Evolutionary conservation across 35 echinoderm and acorn worm species (phyloP).

Genomic region (Heliocidaris tuberculata): DNA sequence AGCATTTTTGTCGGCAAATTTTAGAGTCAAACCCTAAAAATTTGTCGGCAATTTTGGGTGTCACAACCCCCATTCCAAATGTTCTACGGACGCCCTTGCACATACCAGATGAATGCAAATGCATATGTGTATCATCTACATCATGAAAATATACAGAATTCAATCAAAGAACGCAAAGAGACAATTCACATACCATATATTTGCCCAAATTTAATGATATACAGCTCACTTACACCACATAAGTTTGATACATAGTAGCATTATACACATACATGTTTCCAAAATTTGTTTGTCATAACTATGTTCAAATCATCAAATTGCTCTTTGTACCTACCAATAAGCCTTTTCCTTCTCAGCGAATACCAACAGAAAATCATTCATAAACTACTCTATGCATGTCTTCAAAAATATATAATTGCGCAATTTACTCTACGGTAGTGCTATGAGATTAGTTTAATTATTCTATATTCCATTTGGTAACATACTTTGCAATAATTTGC

Average conservation of each 20-base stretch:
- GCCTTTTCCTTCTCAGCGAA: neutral
- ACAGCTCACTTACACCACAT: slow-evolving; percentile 36
- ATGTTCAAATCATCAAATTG: slow-evolving; percentile 22
- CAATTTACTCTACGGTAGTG: neutral
- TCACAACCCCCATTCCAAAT: too few species aligned
- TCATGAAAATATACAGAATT: neutral
- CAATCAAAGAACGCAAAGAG: neutral
- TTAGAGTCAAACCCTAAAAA: too few species aligned
- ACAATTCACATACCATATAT: slow-evolving; percentile 3
- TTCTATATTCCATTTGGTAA: slow-evolving; percentile 13
- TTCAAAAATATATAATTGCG: slow-evolving; percentile 28
- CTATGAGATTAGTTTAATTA: neutral
- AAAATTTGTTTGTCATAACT: slow-evolving; percentile 23
- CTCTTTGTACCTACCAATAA: slow-evolving; percentile 4
- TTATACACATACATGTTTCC: slow-evolving; percentile 16
- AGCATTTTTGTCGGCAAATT: too few species aligned
- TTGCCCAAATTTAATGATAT: slow-evolving; percentile 49
- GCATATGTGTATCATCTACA: too few species aligned
- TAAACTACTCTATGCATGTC: slow-evolving; percentile 37
- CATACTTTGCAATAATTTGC: neutral
- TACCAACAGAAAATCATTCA: neutral
- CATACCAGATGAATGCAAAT: too few species aligned
- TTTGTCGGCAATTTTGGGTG: too few species aligned
- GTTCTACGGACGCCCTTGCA: too few species aligned
- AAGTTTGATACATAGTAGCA: slow-evolving; percentile 41